Evolutionary conservation across 2,888 invertebrate genomes (phyloP), one percentile per base, ranked within the genome.

Genomic region (Acleris literana): DNA sequence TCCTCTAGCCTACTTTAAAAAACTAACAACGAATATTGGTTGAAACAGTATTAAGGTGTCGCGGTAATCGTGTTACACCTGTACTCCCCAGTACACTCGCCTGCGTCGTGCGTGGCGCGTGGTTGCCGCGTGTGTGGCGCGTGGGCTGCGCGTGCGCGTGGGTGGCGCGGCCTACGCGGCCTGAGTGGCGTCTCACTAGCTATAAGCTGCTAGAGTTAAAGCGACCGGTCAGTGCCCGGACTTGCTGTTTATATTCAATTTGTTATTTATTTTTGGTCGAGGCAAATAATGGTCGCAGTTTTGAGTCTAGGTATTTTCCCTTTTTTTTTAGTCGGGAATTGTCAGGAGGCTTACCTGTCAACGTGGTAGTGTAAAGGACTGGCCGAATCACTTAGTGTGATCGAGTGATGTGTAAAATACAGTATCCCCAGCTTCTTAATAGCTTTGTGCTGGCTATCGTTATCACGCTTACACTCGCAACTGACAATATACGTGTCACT

Each of bases 161-260:
- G 46, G 46, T 16, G 46, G 46, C n/a, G 16, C 16, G 44, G 16
- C 13, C 44, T 11, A 48, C n/a, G 59, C 18, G 60, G 51, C 51
- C 60, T 46, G 43, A 17, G 75, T 72, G 72, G 72, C 70, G 71
- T 71, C 64, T 69, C 74, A 74, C 77, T 79, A 77, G 56, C 55
- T 77, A 70, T 72, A 74, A 75, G 69, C 60, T 60, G 63, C 73
- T 77, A 74, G 74, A 72, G 71, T 73, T 76, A 71, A 72, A 72
- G 76, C 75, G 72, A 70, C 73, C 71, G 71, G 77, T 76, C 69
- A 71, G 76, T 72, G 72, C 72, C 79, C 80, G 82, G 80, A 79
- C 77, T 81, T 77, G 63, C 49, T 44, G 66, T 52, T 60, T 61
- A 56, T 66, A 56, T 61, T 61, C 46, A 48, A 57, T 55, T 49